Evolutionary conservation across 2,113 vertebrate species (phyloP).

Genomic region (Cyanoramphus novaezelandiae): DNA sequence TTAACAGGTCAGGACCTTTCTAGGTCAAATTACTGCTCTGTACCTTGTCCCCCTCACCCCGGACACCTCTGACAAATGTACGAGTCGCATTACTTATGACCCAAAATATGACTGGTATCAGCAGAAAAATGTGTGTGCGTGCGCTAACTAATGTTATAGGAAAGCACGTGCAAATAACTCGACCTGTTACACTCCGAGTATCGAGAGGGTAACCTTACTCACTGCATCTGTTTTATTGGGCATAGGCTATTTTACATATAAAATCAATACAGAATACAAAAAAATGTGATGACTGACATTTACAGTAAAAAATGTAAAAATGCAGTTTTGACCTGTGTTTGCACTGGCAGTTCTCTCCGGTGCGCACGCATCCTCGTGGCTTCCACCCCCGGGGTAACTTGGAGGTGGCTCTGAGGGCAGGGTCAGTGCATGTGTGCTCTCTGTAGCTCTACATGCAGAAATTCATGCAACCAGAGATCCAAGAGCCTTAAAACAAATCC

Average conservation of each 20-base stretch:
- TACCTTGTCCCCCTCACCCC: not conserved
- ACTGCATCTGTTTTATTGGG: conserved; percentile 62
- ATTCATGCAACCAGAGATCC: not conserved
- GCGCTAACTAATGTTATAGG: not conserved
- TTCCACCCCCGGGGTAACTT: not conserved
- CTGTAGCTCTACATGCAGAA: not conserved
- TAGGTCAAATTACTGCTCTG: not conserved
- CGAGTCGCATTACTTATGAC: not conserved
- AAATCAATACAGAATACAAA: conserved; percentile 71
- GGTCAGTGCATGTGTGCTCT: not conserved
- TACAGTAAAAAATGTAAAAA: conserved; percentile 65
- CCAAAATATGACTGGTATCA: not conserved
- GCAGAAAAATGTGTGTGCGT: not conserved
- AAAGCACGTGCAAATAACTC: not conserved
- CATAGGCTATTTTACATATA: conserved; percentile 65
- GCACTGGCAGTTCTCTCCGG: not conserved
- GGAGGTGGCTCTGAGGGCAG: conserved; percentile 12
- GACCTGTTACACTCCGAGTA: not conserved
- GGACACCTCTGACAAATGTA: not conserved
- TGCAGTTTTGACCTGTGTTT: conserved; percentile 28
- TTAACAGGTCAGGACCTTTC: not conserved
- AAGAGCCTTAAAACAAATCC: conserved; percentile 31
- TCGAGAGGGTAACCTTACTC: conserved; percentile 34
- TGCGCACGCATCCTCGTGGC: not conserved
- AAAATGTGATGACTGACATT: conserved; percentile 64